A percentile compares a stretch with the other conserved stretches of the same genome.
Evolutionary conservation across 53 echinoderm and acorn worm species (phyloP).

Genomic region (Arbacia lixula): DNA sequence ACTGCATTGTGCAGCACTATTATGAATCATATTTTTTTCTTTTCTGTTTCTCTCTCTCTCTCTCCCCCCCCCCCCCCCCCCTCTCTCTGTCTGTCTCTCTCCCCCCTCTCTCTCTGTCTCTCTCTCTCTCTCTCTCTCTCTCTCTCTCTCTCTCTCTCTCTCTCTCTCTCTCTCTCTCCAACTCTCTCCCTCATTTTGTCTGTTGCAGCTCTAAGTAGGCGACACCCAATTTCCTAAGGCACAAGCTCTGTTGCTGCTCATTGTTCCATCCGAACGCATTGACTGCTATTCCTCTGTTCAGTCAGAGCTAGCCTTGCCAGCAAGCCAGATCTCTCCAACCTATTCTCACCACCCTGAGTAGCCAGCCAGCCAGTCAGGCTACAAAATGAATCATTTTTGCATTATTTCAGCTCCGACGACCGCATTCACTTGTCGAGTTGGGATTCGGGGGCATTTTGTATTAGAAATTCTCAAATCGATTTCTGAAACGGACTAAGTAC

Average conservation of each 20-base stretch:
- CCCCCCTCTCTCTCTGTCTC: not conserved
- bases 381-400: constrained; percentile 33
- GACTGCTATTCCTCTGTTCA: too few species aligned
- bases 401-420: constrained; percentile 15
- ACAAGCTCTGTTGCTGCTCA: too few species aligned
- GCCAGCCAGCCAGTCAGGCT: not conserved
- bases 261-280: too few species aligned
- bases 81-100: too few species aligned
- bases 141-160: not conserved
- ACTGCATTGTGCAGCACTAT: not conserved
- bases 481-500: not conserved
- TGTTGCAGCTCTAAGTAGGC: too few species aligned
- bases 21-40: not conserved
- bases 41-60: not conserved
- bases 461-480: not conserved
- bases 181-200: not conserved
- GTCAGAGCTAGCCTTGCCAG: too few species aligned
- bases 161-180: not conserved
- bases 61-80: not conserved
- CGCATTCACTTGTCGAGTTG: not conserved
- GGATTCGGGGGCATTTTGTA: not conserved
- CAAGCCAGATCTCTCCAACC: too few species aligned
- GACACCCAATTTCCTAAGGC: too few species aligned
- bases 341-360: too few species aligned
- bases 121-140: not conserved